Conservation (phyloP, 2,797 vertebrate genomes). For the Merluccius polli region DNA sequence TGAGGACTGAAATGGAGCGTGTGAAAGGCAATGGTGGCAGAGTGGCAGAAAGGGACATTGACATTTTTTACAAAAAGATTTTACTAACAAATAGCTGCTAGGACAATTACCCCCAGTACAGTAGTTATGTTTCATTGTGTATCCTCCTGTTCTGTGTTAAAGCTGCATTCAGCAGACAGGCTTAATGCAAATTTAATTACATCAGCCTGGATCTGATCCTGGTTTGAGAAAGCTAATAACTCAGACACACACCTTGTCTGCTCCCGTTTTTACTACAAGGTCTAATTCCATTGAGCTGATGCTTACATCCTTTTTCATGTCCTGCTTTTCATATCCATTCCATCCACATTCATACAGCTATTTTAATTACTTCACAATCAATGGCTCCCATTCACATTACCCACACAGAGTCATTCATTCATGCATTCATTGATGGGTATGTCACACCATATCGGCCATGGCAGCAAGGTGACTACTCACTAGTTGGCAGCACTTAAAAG, state of each 20-base stretch:
- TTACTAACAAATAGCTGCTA: background rate
- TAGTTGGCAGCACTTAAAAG: background rate
- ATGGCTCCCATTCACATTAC: background rate
- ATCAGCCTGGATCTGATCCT: background rate
- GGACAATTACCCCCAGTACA: background rate
- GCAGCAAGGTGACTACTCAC: background rate
- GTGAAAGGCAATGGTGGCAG: background rate
- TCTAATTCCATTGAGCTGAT: background rate
- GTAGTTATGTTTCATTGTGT: background rate
- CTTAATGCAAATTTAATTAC: too few relatives aligned
- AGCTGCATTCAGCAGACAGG: background rate
- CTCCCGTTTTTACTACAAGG: too few relatives aligned
- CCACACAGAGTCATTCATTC: background rate
- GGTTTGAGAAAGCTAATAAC: background rate
- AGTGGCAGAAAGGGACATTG: background rate
- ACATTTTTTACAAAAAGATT: too few relatives aligned
- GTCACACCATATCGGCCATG: background rate
- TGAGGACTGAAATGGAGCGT: background rate
- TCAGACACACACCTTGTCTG: background rate
- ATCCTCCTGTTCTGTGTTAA: background rate
- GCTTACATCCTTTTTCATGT: background rate
- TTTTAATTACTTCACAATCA: background rate
- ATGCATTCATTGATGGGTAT: background rate
- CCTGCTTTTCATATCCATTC: background rate
- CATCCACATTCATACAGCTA: background rate